A percentile compares a stretch with the other conserved stretches of the same genome.
Evolutionary conservation across 2,113 vertebrate genomes (phyloP).

Genomic region (Cranoglanis bouderius): DNA sequence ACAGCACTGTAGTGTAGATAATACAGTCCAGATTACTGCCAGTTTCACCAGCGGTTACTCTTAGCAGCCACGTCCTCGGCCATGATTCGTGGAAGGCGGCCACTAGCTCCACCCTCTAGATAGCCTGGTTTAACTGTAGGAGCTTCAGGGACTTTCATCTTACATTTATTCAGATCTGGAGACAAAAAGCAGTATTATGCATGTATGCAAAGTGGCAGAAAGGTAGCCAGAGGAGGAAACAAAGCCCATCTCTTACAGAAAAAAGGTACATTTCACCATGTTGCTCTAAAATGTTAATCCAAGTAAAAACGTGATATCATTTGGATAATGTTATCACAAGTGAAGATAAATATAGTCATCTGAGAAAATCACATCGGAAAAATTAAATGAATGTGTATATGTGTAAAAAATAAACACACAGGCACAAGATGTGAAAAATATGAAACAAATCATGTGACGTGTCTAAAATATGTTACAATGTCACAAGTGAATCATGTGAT

Average conservation of each 20-base stretch:
- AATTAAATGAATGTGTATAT: neutral
- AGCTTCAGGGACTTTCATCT: conserved; percentile 67
- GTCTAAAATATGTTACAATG: neutral
- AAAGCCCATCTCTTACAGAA: neutral
- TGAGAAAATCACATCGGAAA: neutral
- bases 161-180: conserved; percentile 73
- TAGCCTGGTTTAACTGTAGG: conserved; percentile 69
- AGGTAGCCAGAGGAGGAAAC: neutral
- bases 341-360: neutral
- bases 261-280: neutral
- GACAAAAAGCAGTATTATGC: neutral
- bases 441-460: no score
- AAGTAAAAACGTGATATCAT: neutral
- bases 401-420: neutral
- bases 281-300: neutral
- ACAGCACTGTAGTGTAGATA: conserved; percentile 16
- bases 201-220: neutral
- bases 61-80: conserved; percentile 67
- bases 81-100: conserved; percentile 73
- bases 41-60: conserved; percentile 71
- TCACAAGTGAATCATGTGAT: neutral
- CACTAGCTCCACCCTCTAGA: conserved; percentile 78
- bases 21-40: neutral
- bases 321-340: neutral
- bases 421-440: neutral